A percentile compares a stretch with the other conserved stretches of the same genome.
phyloP scores from a whole-genome alignment of 2,113 vertebrate genomes.

The Clinocottus analis region DNA sequence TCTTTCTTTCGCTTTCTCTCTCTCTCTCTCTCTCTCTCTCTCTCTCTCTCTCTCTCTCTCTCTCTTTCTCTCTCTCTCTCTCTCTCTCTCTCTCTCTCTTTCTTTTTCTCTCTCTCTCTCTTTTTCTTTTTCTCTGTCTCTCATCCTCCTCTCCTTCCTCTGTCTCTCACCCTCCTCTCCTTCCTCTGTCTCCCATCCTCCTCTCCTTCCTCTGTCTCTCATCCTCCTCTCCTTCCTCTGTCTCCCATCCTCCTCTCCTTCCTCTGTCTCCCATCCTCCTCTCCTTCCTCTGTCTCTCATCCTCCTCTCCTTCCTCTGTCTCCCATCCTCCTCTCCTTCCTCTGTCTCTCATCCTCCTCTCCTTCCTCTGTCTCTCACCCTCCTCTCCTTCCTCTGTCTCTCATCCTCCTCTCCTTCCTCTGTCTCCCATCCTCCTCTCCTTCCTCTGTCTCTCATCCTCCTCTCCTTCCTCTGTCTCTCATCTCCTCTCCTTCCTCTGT shows the following conservation, averaged over 20 bases:
- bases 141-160: background rate
- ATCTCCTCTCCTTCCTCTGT: conserved; percentile 32
- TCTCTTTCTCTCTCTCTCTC: conserved; percentile 10
- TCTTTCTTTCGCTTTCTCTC: conserved; percentile 7
- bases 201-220: conserved; percentile 4
- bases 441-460: conserved; percentile 29
- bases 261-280: background rate
- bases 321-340: background rate
- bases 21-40: background rate
- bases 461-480: conserved; percentile 41
- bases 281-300: conserved; percentile 6
- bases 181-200: conserved; percentile 10
- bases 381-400: background rate
- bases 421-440: conserved; percentile 13
- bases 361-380: conserved; percentile 5
- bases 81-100: conserved; percentile 6
- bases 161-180: conserved; percentile 16
- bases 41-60: conserved; percentile 16
- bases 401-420: conserved; percentile 26
- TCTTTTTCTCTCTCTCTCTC: conserved; percentile 29
- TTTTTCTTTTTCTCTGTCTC: background rate
- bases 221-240: conserved; percentile 24
- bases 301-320: conserved; percentile 28
- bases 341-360: conserved; percentile 27
- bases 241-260: too few relatives aligned